Evolutionary conservation across 1,140 invertebrate genomes (phyloP).

Genomic region (Mya arenaria): DNA sequence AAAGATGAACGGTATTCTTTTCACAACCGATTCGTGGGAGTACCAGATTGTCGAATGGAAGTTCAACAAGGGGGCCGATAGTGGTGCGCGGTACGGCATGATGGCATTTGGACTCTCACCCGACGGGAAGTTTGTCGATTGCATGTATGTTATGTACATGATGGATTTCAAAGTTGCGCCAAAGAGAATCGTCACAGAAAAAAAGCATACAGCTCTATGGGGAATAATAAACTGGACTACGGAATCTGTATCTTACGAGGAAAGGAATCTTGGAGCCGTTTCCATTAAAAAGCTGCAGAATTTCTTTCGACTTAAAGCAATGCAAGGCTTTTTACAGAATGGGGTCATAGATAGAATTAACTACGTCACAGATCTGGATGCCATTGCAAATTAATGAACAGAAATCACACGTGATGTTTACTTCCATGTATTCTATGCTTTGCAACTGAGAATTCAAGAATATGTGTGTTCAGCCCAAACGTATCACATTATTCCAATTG

Average conservation of each 20-base stretch:
- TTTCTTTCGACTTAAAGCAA: not conserved
- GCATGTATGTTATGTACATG: slow-evolving; percentile 36
- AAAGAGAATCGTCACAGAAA: not conserved
- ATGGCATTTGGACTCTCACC: not conserved
- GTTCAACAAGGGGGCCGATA: too few species aligned
- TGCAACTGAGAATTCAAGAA: too few species aligned
- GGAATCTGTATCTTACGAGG: not conserved
- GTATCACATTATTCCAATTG: too few species aligned
- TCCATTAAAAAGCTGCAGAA: not conserved
- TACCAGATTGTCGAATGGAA: too few species aligned
- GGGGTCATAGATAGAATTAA: not conserved
- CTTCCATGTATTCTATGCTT: too few species aligned
- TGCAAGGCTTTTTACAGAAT: not conserved
- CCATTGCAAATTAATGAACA: too few species aligned
- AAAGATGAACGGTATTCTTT: too few species aligned
- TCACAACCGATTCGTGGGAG: too few species aligned
- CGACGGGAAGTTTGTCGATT: slow-evolving; percentile 9
- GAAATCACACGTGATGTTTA: too few species aligned
- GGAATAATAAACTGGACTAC: not conserved
- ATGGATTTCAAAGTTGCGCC: slow-evolving; percentile 15
- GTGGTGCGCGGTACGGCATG: too few species aligned
- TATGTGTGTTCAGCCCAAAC: too few species aligned
- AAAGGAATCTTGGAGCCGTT: not conserved
- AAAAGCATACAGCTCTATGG: not conserved
- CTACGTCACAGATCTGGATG: too few species aligned